Conservation (phyloP, 2,797 vertebrate species). For the Spea hammondii region DNA sequence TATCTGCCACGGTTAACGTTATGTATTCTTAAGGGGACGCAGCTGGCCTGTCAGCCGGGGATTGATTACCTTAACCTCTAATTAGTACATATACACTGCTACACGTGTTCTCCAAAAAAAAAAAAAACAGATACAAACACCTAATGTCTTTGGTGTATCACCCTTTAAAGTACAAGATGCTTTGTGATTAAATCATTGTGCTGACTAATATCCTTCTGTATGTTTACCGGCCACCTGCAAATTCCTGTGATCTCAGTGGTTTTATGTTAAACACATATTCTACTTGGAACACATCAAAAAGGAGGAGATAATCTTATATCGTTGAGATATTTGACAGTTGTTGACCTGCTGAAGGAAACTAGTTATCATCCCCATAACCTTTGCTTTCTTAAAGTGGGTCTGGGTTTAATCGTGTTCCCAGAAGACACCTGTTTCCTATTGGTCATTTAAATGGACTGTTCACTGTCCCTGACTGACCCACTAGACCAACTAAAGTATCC, state of each 20-base stretch:
- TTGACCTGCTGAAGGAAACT: too few species aligned
- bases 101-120: slow-evolving; percentile 54
- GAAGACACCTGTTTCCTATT: too few species aligned
- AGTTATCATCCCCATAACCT: too few species aligned
- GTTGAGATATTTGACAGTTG: too few species aligned
- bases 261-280: not conserved
- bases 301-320: not conserved
- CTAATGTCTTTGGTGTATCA: not conserved
- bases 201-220: not conserved
- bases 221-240: not conserved
- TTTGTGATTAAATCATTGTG: not conserved
- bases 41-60: slow-evolving; percentile 68
- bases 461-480: too few species aligned
- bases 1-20: slow-evolving; percentile 60
- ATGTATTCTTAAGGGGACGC: slow-evolving; percentile 63
- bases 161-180: not conserved
- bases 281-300: not conserved
- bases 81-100: slow-evolving; percentile 71
- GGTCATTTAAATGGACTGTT: too few species aligned
- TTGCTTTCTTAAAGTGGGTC: too few species aligned
- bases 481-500: too few species aligned
- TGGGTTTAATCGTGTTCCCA: too few species aligned
- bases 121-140: not conserved
- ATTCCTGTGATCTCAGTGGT: not conserved
- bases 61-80: slow-evolving; percentile 73